Base-by-base conservation (phyloP, 2,888 invertebrate genomes). In the Cephus pygmeus region DNA sequence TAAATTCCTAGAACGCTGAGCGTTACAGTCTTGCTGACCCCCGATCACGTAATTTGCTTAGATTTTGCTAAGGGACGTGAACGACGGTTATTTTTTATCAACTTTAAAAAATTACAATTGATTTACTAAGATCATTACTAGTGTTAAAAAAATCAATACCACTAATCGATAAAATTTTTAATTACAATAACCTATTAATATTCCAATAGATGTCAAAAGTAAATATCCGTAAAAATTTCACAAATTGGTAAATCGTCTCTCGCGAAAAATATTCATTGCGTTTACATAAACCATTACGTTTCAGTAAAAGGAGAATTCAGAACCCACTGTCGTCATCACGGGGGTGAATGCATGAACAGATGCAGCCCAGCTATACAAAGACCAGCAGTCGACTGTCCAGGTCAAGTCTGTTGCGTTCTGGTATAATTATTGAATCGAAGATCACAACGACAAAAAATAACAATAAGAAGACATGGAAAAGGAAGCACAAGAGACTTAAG, bases 281-380 rank as follows among this genome's bases (percentile, higher is more conserved):
- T 9, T 56, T 2, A 56, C 56, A 2, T 56, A 56, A 23, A 56
- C 0, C 56, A 56, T 56, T 23, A 23, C 56, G 56, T 83, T 82
- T 23, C 82, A 88, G 88, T 88, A n/a, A 87, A 85, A 77, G 0
- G 0, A 0, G 79, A 87, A 71, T 68, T 69, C 76, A 80, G 81
- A 73, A 87, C 82, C 1, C 76, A 77, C 35, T 88, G 88, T 34
- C 76, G 73, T 30, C 88, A 88, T 6, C 73, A 79, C 56, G 85
- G 84, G 2, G 90, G 89, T 11, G 82, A 79, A 23, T 90, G 90
- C 77, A 85, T 84, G 83, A 31, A 76, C 0, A 9, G 3, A 0
- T 86, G 87, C 69, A 35, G 23, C 75, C 4, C 30, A 6, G 9
- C 78, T 11, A 69, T 34, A 1, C 31, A 31, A 11, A 71, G 11